These are phyloP conservation scores for Melipona beecheii DNA, from an alignment of 2,888 invertebrate genomes.

Conservation along the genomic window DNA sequence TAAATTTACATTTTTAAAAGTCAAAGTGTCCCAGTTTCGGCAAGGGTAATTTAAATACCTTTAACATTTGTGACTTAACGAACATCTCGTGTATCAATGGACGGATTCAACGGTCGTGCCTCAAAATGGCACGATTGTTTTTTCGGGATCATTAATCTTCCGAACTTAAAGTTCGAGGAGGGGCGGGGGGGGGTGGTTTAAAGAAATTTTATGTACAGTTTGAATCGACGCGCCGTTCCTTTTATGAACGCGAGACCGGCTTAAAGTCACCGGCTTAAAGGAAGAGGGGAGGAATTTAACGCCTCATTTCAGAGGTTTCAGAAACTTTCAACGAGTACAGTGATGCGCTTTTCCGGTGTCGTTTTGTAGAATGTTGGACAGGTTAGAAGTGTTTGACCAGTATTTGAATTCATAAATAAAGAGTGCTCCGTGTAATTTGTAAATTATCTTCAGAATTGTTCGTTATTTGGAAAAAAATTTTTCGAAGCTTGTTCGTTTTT, in stretches of 20 bases:
- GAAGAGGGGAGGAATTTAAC: not conserved
- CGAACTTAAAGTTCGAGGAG: not conserved
- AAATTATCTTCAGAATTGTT: too few species aligned
- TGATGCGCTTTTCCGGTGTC: not conserved
- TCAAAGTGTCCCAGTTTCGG: not conserved
- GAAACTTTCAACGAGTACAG: not conserved
- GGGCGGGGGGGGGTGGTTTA: not conserved
- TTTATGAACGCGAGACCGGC: not conserved
- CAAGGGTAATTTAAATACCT: conserved; percentile 10
- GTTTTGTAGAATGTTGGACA: not conserved
- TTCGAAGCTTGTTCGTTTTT: too few species aligned
- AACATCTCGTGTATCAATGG: not conserved
- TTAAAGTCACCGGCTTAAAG: not conserved
- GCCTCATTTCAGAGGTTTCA: not conserved
- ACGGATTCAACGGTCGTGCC: not conserved
- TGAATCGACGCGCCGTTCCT: not conserved
- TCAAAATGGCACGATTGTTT: not conserved
- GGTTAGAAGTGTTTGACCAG: too few species aligned
- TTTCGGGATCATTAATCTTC: conserved; percentile 14
- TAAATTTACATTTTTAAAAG: conserved; percentile 17
- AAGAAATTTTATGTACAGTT: conserved; percentile 6
- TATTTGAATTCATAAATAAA: too few species aligned
- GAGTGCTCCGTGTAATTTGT: too few species aligned
- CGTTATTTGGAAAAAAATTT: too few species aligned
- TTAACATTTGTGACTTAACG: conserved; percentile 5